Percentiles rank a stretch among this genome's conserved stretches.
Evolutionary conservation across 2,888 invertebrate species (phyloP).

Genomic region (Meandrusa payeni): DNA sequence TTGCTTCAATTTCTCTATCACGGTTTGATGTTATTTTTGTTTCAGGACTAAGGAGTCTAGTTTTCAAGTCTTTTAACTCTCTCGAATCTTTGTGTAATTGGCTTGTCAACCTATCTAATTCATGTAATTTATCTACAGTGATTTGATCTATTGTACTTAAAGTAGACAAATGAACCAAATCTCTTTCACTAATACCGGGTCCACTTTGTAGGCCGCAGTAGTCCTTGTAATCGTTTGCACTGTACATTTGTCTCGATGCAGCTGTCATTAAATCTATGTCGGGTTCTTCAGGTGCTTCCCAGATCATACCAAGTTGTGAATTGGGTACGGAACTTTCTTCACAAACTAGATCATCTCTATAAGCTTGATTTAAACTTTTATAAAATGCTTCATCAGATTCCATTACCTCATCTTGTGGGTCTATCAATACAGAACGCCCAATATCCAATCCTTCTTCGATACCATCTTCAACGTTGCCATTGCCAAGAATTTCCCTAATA

Average conservation of each 20-base stretch:
- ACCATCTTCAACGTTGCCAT: slow-evolving; percentile 84
- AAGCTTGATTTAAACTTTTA: slow-evolving; percentile 92
- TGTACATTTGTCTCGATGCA: slow-evolving; percentile 84
- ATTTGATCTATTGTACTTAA: slow-evolving; percentile 89
- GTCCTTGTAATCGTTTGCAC: slow-evolving; percentile 89
- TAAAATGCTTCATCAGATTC: slow-evolving; percentile 94
- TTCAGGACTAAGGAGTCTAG: slow-evolving; percentile 85
- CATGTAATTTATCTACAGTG: slow-evolving; percentile 88
- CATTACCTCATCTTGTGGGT: slow-evolving; percentile 73
- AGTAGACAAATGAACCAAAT: slow-evolving; percentile 87
- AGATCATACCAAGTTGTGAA: slow-evolving; percentile 91
- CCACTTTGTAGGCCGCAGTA: slow-evolving; percentile 85
- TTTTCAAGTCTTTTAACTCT: slow-evolving; percentile 87
- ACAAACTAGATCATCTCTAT: slow-evolving; percentile 88
- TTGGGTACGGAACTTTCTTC: slow-evolving; percentile 83
- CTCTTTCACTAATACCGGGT: slow-evolving; percentile 88
- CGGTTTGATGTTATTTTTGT: slow-evolving; percentile 65
- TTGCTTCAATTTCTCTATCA: slow-evolving; percentile 80
- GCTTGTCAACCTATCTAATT: slow-evolving; percentile 87
- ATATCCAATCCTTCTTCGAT: slow-evolving; percentile 84
- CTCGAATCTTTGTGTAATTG: slow-evolving; percentile 90
- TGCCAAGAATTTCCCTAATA: slow-evolving; percentile 84
- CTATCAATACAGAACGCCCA: slow-evolving; percentile 62
- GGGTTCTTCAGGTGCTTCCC: slow-evolving; percentile 90
- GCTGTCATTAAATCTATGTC: slow-evolving; percentile 80